These are phyloP conservation scores for Girardia tigrina DNA, from an alignment of 2,888 invertebrate species.

Conservation along the genomic window DNA sequence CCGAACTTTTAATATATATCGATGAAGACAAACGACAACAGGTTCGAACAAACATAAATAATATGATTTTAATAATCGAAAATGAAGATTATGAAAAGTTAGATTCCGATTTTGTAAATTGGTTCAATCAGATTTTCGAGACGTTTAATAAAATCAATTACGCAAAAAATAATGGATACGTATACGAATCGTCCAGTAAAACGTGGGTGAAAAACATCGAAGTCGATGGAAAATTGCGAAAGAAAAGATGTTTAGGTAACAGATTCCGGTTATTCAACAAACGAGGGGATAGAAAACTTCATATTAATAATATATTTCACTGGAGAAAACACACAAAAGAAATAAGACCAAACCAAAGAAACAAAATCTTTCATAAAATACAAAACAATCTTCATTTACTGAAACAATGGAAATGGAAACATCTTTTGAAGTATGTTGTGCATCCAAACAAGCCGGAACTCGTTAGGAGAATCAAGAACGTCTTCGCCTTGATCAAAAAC, in stretches of 20 bases:
- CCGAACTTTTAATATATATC: background rate
- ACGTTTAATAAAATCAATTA: slow-evolving; percentile 3
- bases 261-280: too few species aligned
- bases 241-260: background rate
- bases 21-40: background rate
- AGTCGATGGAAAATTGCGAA: background rate
- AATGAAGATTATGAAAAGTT: background rate
- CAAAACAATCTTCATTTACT: background rate
- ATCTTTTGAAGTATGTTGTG: background rate
- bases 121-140: background rate
- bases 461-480: background rate
- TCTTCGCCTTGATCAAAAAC: background rate
- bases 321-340: background rate
- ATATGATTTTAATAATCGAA: background rate
- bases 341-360: background rate
- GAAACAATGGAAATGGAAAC: background rate
- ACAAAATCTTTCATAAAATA: background rate
- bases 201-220: background rate
- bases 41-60: background rate
- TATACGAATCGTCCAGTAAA: background rate
- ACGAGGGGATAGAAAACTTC: too few species aligned
- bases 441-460: background rate
- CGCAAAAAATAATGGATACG: background rate
- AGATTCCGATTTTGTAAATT: background rate
- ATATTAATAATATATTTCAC: background rate